Base-by-base conservation (phyloP, 1,140 invertebrate genomes). In the Aphis gossypii region DNA sequence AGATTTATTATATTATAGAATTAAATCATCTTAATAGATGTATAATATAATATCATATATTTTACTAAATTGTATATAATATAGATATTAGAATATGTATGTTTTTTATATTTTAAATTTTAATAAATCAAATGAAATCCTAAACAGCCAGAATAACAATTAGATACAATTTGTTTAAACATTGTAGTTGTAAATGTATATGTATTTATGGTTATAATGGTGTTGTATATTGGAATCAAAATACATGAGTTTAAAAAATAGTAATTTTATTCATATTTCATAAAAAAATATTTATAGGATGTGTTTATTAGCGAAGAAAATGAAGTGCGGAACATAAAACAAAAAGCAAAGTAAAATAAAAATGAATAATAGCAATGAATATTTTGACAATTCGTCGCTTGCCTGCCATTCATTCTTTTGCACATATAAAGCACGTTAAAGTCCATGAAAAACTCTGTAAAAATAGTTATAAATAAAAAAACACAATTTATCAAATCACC, bases 381-480 rank as follows among this genome's bases (percentile, higher is more conserved):
- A 68, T 90, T 90, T 90, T 90, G 89, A 90, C 89, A 68, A 90
- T 68, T 90, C 89, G 89, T 90, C 89, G 89, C 25, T 90, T 90
- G 89, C 89, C 56, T 90, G 89, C 89, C 89, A 90, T 90, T 90
- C 89, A 90, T 90, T 68, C 89, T 60, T 90, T 90, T 90, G 30
- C 89, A 20, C 89, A 44, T 68, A 38, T 76, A 76, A 76, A 76
- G 56, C n/a, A 90, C 89, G 89, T 89, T 56, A 89, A 87, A 89
- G 88, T 90, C 89, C 89, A 44, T 90, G 89, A 90, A 90, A 90
- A 90, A 90, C 89, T 44, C 87, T 56, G 88, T 90, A 68, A 68
- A 60, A 90, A 90, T 44, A 41, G 54, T 90, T 56, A 60, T 90
- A 44, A 60, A 90, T 38, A 90, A 60, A 90, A 76, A 90, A 90